Conservation (phyloP, 2,113 vertebrate species). For the Gobio gobio region DNA sequence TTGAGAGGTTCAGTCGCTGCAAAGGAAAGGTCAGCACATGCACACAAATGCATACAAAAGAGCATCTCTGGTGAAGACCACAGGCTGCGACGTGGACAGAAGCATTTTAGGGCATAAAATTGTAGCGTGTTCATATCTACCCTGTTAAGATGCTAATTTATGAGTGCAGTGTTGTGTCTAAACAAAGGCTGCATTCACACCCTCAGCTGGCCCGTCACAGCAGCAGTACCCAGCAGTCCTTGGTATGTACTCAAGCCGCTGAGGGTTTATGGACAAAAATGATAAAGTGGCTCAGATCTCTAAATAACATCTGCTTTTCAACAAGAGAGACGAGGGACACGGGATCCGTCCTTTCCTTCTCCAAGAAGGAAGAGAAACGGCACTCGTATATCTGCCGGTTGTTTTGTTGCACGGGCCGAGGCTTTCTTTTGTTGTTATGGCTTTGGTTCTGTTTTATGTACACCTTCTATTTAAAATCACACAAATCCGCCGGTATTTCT, state of each 20-base stretch:
- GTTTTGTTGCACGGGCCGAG: neutral
- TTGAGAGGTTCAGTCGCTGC: slow-evolving; percentile 55
- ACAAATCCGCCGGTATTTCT: slow-evolving; percentile 37
- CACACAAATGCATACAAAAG: slow-evolving; percentile 38
- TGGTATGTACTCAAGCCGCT: slow-evolving; percentile 65
- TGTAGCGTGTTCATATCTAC: slow-evolving; percentile 23
- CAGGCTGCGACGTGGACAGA: neutral
- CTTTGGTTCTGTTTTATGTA: slow-evolving; percentile 36
- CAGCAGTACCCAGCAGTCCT: slow-evolving; percentile 63
- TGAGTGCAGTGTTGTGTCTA: slow-evolving; percentile 76
- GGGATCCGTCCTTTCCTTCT: slow-evolving; percentile 4
- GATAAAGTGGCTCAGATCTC: slow-evolving; percentile 72
- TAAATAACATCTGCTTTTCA: slow-evolving; percentile 39
- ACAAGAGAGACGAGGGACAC: slow-evolving; percentile 9
- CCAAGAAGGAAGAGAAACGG: slow-evolving; percentile 11
- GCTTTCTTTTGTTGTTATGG: slow-evolving; percentile 9
- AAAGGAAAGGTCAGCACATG: slow-evolving; percentile 33
- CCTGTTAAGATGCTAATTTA: slow-evolving; percentile 77
- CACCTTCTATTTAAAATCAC: slow-evolving; percentile 28
- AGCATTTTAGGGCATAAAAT: neutral
- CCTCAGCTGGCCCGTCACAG: slow-evolving; percentile 59
- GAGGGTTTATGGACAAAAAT: slow-evolving; percentile 78
- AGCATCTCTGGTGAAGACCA: slow-evolving; percentile 16
- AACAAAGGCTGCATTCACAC: slow-evolving; percentile 76
- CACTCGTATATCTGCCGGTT: neutral